Base-by-base conservation (phyloP, 1,140 invertebrate genomes). In the Lepidurus arcticus region DNA sequence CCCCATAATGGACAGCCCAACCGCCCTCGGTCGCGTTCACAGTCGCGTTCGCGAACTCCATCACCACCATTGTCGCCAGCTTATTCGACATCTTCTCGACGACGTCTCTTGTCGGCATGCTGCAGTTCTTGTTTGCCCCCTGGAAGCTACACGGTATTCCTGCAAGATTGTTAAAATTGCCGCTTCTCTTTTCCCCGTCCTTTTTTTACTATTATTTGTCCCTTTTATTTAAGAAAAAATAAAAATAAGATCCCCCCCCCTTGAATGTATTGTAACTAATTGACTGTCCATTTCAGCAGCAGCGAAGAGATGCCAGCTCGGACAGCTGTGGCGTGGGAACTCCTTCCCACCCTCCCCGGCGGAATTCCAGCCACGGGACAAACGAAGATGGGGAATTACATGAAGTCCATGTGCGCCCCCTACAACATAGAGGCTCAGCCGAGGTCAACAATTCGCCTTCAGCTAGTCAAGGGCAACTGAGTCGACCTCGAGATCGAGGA, bases 1-100 rank as follows among this genome's bases (percentile, higher is more conserved):
- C 93, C 95, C 11, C 97, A 90, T 87, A 98, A 97, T 85, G 95
- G 94, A 6, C 90, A 94, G 86, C 89, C 94, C 82, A 97, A 95
- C 86, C 89, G 95, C 83, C 94, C 94, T 4, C 84, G 93, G 90
- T 42, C 42, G 16, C 44, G 42, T 34, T 24, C 73, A 21, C 44
- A 74, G 13, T 74, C 78, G 21, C 44, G 73, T 42, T 93, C 92
- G 26, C 92, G 92, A 44, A 93, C 92, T 43, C 93, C 93, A 2
- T 88, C 95, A 82, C 92, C 93, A 44, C 94, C 93, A 81, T 94
- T 94, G 44, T 92, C 93, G 80, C 93, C 85, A 13, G 53, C 53
- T 7, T 65, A 65, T 65, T 65, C 53, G 16, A 65, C 53, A 1
- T 65, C 53, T 65, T 65, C 53, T 13, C 53, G 53, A 16, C 53